Percentiles rank a stretch among this genome's conserved stretches.
Conservation (phyloP, 2,888 invertebrate species). For the Noctua janthe region DNA sequence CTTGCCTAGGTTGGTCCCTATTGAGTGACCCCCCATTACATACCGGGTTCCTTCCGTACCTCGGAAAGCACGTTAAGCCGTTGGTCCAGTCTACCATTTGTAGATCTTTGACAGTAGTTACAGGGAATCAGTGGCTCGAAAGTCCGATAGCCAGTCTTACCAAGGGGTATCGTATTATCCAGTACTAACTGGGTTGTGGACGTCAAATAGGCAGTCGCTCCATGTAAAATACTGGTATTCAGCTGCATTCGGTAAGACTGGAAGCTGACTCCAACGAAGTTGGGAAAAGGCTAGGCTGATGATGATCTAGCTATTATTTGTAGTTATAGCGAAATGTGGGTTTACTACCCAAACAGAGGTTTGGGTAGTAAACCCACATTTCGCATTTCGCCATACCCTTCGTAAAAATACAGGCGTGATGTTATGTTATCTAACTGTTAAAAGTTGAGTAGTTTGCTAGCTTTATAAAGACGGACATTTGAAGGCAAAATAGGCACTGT, state of each 20-base stretch:
- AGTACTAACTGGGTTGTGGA: no score
- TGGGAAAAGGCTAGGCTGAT: neutral
- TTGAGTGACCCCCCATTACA: no score
- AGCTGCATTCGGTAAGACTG: neutral
- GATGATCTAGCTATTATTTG: neutral
- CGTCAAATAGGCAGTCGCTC: no score
- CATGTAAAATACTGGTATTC: no score
- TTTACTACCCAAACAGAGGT: neutral
- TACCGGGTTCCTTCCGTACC: no score
- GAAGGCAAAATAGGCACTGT: constrained; percentile 22
- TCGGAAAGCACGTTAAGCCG: no score
- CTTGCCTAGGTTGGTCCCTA: neutral
- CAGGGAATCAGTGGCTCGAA: no score
- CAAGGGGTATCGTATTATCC: no score
- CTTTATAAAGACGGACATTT: constrained; percentile 28
- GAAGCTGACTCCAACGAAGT: neutral
- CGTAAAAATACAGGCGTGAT: neutral
- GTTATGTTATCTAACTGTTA: neutral
- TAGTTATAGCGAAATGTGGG: neutral
- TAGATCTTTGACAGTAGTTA: no score
- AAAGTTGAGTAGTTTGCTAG: neutral
- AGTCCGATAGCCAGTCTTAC: no score
- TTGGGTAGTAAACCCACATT: no score
- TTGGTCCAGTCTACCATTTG: no score
- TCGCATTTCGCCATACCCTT: neutral